Evolutionary conservation across 2,888 invertebrate genomes (phyloP).

Genomic region (Catocala fraxini): DNA sequence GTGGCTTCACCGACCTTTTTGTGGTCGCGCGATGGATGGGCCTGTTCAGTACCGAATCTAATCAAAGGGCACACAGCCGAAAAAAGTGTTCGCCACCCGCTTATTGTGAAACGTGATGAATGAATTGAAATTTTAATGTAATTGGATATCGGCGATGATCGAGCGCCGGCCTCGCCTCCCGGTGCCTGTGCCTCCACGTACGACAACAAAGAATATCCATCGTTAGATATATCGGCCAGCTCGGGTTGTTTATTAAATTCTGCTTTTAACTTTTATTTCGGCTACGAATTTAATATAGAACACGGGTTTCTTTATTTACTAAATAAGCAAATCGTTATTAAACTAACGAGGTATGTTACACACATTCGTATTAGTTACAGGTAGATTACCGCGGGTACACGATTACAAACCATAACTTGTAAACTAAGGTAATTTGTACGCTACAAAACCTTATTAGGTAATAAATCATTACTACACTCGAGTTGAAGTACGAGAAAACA

Average conservation of each 20-base stretch:
- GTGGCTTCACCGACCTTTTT: constrained; percentile 75
- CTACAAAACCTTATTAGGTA: constrained; percentile 42
- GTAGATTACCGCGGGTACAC: constrained; percentile 23
- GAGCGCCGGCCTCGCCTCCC: constrained; percentile 39
- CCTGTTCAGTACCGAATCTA: constrained; percentile 74
- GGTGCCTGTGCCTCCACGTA: constrained; percentile 45
- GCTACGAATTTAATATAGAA: constrained; percentile 13
- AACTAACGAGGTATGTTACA: constrained; percentile 16
- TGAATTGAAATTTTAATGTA: constrained; percentile 78
- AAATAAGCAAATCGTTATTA: constrained; percentile 14
- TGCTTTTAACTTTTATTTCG: constrained; percentile 38
- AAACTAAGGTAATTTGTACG: constrained; percentile 44
- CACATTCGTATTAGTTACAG: constrained; percentile 12
- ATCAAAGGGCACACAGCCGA: constrained; percentile 73
- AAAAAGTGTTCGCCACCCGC: constrained; percentile 61
- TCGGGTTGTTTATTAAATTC: constrained; percentile 38
- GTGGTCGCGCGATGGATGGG: constrained; percentile 78
- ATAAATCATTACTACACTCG: constrained; percentile 53
- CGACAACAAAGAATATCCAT: constrained; percentile 55
- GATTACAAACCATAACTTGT: constrained; percentile 37
- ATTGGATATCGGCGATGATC: constrained; percentile 70
- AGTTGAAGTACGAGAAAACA: constrained; percentile 47
- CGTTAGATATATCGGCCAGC: constrained; percentile 49
- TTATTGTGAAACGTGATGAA: constrained; percentile 69
- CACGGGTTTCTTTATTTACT: constrained; percentile 16